Evolutionary conservation across 1,140 invertebrate genomes (phyloP).

Genomic region (Conopomorpha cramerella): DNA sequence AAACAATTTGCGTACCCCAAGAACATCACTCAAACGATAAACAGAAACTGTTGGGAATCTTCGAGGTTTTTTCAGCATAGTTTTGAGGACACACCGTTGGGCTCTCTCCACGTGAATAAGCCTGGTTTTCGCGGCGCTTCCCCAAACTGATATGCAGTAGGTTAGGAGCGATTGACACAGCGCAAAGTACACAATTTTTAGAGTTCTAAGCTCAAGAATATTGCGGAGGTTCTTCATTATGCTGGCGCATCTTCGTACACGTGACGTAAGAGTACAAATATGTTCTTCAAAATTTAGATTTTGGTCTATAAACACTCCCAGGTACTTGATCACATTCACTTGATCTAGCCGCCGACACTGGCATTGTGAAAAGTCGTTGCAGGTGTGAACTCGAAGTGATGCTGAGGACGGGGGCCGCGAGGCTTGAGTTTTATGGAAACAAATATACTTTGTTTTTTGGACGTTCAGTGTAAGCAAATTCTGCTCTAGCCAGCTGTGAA

Average conservation of each 20-base stretch:
- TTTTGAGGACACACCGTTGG: neutral
- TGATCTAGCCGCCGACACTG: neutral
- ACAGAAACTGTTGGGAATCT: no score
- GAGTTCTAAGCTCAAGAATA: neutral
- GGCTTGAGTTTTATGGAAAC: constrained; percentile 2
- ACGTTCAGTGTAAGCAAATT: constrained; percentile 1
- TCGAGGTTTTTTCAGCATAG: no score
- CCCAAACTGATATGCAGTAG: no score
- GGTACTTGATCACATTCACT: neutral
- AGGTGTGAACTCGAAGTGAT: neutral
- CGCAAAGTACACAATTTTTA: no score
- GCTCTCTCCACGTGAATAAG: no score
- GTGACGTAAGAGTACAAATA: neutral
- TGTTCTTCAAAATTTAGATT: no score
- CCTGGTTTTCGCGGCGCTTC: no score
- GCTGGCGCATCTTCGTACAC: neutral
- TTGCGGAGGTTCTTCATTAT: no score
- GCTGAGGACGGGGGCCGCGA: neutral
- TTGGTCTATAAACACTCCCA: neutral
- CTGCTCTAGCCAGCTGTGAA: neutral
- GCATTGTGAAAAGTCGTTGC: neutral
- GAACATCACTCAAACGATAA: neutral
- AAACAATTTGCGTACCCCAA: no score
- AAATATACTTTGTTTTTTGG: constrained; percentile 1
- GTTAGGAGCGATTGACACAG: neutral